Evolutionary conservation across 2,113 vertebrate species (phyloP).

Genomic region (Tonatia bakeri): DNA sequence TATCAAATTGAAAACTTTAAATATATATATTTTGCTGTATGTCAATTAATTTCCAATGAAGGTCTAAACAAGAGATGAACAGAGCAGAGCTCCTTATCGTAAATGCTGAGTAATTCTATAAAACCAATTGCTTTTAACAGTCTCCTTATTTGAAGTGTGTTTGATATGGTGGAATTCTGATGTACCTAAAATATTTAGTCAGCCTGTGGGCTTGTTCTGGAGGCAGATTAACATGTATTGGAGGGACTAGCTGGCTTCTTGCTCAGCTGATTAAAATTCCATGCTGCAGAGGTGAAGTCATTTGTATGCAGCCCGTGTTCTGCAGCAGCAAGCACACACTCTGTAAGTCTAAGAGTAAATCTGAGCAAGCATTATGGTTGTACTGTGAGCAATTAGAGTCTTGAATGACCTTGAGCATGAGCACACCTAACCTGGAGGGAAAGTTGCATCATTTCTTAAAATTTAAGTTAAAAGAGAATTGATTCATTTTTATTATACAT

Average conservation of each 20-base stretch:
- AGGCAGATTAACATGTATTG: slow-evolving; percentile 23
- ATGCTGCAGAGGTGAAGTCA: slow-evolving; percentile 37
- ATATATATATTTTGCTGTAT: neutral
- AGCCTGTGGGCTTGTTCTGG: neutral
- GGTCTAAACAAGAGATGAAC: neutral
- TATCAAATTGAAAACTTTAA: neutral
- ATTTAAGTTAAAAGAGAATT: neutral
- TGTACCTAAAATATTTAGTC: slow-evolving; percentile 49
- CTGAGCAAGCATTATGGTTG: neutral
- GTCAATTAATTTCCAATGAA: neutral
- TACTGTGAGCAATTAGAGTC: neutral
- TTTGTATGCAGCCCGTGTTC: slow-evolving; percentile 35
- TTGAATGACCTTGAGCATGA: slow-evolving; percentile 42
- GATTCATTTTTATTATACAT: neutral
- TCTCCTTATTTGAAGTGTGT: slow-evolving; percentile 13
- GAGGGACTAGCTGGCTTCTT: slow-evolving; percentile 1
- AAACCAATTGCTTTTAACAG: slow-evolving; percentile 11
- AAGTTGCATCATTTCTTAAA: neutral
- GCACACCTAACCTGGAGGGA: neutral
- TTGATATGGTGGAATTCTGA: slow-evolving; percentile 40
- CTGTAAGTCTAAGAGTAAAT: slow-evolving; percentile 23
- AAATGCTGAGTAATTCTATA: neutral
- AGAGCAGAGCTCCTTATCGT: neutral
- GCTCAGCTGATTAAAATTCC: slow-evolving; percentile 59
- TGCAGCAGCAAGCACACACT: slow-evolving; percentile 19